Base-by-base conservation (phyloP, 2,888 invertebrate genomes). In the Magallana nippona region DNA sequence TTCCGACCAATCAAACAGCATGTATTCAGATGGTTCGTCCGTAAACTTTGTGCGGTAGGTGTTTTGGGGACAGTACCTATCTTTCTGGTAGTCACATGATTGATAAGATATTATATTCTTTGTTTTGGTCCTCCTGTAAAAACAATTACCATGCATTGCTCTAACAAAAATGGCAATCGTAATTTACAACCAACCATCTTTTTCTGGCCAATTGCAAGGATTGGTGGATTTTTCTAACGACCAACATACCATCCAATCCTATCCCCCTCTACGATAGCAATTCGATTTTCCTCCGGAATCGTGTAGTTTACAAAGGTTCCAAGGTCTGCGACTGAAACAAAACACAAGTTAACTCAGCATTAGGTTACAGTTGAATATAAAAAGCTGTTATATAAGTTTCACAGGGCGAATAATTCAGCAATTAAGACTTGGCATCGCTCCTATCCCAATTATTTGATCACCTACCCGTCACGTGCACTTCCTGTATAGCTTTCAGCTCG, bases 181-280 rank as follows among this genome's bases (percentile, higher is more conserved):
- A 44, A 5, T 44, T 44, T 44, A 44, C 44, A 44, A 8, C 44
- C 44, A 44, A 44, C 44, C 44, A 44, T 44, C 44, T 5, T 44
- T 44, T 44, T 44, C 44, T 8, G 5, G 44, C 8, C 44, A 44
- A 44, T 44, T 44, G 44, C 44, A 44, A 44, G 44, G 44, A 44
- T 44, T 44, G 44, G 44, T 8, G 44, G 27, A 2, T 5, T 44
- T 44, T 8, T 44, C 5, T 8, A 44, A 5, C 44, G 44, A 27
- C 15, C 17, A 17, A 57, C 79, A 56, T 57, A 56, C 79, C 79
- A 79, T 10, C 79, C 79, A 17, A 79, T 79, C 2, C 79, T 56
- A 22, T 79, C 79, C 10, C 57, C 57, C 27, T 19, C 79, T 13
- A 57, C 79, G 10, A 79, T 57, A 10, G 79, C 79, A 17, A 79